Conservation (phyloP, 2,797 vertebrate species). For the Pyrocephalus nanus region DNA sequence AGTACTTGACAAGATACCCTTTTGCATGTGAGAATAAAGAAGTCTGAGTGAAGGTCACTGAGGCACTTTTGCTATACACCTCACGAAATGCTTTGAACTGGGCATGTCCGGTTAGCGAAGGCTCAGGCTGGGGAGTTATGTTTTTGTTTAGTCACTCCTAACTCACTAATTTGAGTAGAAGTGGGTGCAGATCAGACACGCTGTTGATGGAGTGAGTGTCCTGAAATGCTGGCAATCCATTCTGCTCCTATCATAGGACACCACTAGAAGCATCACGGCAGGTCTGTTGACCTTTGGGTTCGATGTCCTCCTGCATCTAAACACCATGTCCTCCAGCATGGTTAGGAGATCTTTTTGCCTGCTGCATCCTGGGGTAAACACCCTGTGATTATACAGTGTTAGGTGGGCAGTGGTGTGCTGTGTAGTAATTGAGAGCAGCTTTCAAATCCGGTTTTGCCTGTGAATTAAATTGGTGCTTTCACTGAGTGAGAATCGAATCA, state of each 20-base stretch:
- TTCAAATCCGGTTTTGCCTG: slow-evolving; percentile 49
- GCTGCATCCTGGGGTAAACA: not conserved
- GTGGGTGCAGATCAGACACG: not conserved
- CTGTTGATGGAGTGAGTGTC: not conserved
- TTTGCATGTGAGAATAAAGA: not conserved
- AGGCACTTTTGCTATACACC: not conserved
- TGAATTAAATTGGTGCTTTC: not conserved
- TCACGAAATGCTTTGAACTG: not conserved
- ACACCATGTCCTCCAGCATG: not conserved
- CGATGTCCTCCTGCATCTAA: not conserved
- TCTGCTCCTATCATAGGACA: not conserved
- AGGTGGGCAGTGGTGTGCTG: slow-evolving; percentile 18
- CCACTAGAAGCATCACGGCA: not conserved
- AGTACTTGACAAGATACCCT: not conserved
- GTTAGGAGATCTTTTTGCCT: not conserved
- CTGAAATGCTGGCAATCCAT: not conserved
- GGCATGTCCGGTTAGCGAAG: not conserved
- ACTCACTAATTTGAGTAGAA: not conserved
- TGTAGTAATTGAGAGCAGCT: slow-evolving; percentile 3
- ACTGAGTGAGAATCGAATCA: not conserved
- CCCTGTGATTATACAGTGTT: slow-evolving; percentile 1
- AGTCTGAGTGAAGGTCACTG: not conserved
- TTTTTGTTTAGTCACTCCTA: not conserved
- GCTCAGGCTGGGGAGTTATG: not conserved
- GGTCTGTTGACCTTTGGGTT: not conserved